Evolutionary conservation across 2,888 invertebrate species (phyloP), one percentile per base, ranked within the genome.

Genomic region (Andrena fulva): DNA sequence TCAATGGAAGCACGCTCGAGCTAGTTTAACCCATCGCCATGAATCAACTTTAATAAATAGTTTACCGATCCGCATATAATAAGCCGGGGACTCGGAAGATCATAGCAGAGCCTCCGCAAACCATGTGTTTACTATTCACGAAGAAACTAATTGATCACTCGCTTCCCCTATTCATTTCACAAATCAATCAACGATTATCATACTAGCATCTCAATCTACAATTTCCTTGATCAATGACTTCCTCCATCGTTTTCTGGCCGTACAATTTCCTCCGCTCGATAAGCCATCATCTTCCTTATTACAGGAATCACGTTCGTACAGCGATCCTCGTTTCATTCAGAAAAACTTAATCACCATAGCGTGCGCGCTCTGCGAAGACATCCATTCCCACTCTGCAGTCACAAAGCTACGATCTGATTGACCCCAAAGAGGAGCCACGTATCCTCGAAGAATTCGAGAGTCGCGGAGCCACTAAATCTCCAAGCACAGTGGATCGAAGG

Each of bases 1-100:
- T 87, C 80, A 85, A 80, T 86, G 80, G 62, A 75, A 87, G 85
- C 77, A 64, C 73, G 63, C 27, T 72, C 54, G 69, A 76, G 73
- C 60, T 69, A n/a, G 62, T 48, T 75, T 31, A 68, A 63, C 74
- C 60, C 52, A 27, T 66, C 48, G 24, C 52, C 60, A 29, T 48
- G 69, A 60, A 67, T 66, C 71, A 50, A 70, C 59, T 50, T 60
- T 73, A 42, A 87, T 87, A 86, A 86, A 84, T 79, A 78, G 84
- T 63, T 67, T 54, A 63, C 54, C 35, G 35, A 60, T 33, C 27
- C 31, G 24, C 63, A 29, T 68, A 60, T 60, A 68, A 64, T 63
- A 68, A 48, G 54, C 50, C 1, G 20, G 20, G 24, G 12, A n/a
- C 27, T 42, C 42, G 8, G 48, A 33, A 64, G 27, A 42, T 27